Percentiles rank a stretch among this genome's conserved stretches.
Evolutionary conservation across 2,797 vertebrate species (phyloP).

Genomic region (Sternotherus odoratus): DNA sequence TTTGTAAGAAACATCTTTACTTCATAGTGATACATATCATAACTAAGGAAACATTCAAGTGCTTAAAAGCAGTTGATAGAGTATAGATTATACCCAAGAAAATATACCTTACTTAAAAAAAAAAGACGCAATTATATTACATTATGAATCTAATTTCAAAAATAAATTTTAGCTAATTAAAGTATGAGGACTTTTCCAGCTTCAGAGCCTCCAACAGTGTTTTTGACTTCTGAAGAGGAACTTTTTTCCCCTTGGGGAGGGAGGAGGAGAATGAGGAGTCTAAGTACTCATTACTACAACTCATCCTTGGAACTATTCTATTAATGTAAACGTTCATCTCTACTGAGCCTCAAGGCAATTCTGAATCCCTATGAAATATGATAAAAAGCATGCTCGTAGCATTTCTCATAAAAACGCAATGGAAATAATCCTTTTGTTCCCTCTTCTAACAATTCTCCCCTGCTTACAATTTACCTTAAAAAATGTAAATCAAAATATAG

Average conservation of each 20-base stretch:
- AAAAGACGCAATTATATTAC: neutral
- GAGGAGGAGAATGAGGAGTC: neutral
- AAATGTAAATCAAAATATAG: neutral
- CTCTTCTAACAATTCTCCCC: neutral
- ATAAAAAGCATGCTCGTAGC: neutral
- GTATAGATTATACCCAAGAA: neutral
- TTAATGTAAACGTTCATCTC: neutral
- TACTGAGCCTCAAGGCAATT: fast-evolving
- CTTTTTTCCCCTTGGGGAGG: neutral
- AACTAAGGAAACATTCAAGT: neutral
- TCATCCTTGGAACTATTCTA: neutral
- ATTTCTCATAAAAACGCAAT: neutral
- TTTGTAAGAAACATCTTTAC: neutral
- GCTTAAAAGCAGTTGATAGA: neutral
- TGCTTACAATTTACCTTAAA: neutral
- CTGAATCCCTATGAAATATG: neutral
- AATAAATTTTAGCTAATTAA: neutral
- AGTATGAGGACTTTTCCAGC: neutral
- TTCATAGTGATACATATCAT: fast-evolving
- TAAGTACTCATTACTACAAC: neutral
- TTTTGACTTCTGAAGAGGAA: neutral
- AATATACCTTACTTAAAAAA: neutral
- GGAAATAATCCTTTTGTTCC: neutral
- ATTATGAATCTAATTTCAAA: neutral
- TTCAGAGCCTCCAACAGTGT: neutral